phyloP scores from a whole-genome alignment of 2,888 invertebrate genomes.

The Hirtodrosophila trivittata region DNA sequence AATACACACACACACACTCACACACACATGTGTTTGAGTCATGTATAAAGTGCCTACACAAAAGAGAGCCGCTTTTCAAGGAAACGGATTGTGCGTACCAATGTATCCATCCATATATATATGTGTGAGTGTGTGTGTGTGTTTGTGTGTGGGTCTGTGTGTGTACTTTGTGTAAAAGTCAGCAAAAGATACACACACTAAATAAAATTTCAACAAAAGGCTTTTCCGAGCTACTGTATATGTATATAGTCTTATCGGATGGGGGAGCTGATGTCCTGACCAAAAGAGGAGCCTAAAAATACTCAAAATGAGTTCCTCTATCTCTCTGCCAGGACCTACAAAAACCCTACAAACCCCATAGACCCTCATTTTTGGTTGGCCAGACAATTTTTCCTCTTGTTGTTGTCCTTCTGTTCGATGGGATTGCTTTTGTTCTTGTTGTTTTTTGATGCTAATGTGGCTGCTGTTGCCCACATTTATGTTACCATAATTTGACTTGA shows the following conservation, averaged over 20 bases:
- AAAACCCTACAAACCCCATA: conserved; percentile 18
- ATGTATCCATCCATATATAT: conserved; percentile 44
- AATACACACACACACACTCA: conserved; percentile 27
- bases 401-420: conserved; percentile 53
- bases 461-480: conserved; percentile 70
- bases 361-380: conserved; percentile 78
- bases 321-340: conserved; percentile 51
- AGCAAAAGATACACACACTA: conserved; percentile 72
- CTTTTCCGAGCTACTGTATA: conserved; percentile 40
- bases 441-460: conserved; percentile 52
- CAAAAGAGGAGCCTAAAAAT: conserved; percentile 75
- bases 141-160: conserved; percentile 27
- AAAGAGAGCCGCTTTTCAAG: conserved; percentile 67
- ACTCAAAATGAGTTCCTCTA: conserved; percentile 68
- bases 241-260: conserved; percentile 6
- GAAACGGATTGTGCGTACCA: conserved; percentile 75
- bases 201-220: conserved; percentile 76
- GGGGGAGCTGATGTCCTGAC: conserved; percentile 37
- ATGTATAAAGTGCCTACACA: conserved; percentile 66
- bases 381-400: conserved; percentile 42
- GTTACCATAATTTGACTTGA: conserved; percentile 77
- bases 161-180: conserved; percentile 58
- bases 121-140: conserved; percentile 36
- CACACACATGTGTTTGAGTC: conserved; percentile 16
- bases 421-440: conserved; percentile 35